Evolutionary conservation across 2,888 invertebrate species (phyloP).

Genomic region (Pollenia griseotomentosa): DNA sequence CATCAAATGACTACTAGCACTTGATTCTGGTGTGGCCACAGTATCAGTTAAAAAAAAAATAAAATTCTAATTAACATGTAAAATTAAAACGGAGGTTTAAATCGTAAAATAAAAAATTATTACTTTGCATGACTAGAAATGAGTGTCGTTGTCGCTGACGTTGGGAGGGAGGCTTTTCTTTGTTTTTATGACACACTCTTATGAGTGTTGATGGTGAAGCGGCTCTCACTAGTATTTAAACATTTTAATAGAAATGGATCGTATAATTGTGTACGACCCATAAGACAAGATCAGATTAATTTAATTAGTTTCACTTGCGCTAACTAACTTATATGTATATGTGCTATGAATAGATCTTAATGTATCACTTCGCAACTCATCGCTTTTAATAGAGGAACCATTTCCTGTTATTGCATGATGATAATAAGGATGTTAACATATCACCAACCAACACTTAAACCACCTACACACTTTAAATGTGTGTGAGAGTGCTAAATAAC

Average conservation of each 20-base stretch:
- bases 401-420: constrained; percentile 70
- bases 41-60: constrained; percentile 22
- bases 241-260: constrained; percentile 65
- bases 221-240: constrained; percentile 46
- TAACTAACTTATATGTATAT: background rate
- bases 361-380: constrained; percentile 5
- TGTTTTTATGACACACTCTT: constrained; percentile 38
- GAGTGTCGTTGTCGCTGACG: constrained; percentile 6
- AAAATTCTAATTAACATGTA: constrained; percentile 79
- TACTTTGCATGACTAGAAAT: constrained; percentile 66
- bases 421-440: constrained; percentile 68
- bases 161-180: constrained; percentile 47
- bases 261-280: constrained; percentile 53
- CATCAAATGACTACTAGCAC: background rate
- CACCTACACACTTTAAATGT: constrained; percentile 57
- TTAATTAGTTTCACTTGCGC: constrained; percentile 65
- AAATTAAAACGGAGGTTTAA: constrained; percentile 72
- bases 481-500: background rate
- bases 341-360: constrained; percentile 17
- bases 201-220: constrained; percentile 23
- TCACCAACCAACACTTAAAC: constrained; percentile 44
- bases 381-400: constrained; percentile 61
- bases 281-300: constrained; percentile 63
- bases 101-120: constrained; percentile 69
- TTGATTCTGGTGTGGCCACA: constrained; percentile 1